Evolutionary conservation across 2,113 vertebrate genomes (phyloP).

Genomic region (Passer domesticus): DNA sequence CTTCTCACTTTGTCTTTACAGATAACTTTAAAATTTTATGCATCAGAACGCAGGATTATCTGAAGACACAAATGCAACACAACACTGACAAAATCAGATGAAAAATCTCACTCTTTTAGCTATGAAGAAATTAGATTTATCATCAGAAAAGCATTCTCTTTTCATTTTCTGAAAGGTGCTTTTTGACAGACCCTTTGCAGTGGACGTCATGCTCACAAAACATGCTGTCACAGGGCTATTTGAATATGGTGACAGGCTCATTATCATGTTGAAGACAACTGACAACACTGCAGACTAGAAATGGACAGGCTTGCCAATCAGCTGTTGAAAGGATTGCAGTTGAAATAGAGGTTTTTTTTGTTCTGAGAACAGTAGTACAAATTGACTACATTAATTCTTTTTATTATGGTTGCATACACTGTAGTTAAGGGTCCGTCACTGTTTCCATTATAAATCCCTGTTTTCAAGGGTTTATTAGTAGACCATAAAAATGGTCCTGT

Average conservation of each 20-base stretch:
- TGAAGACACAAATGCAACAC: conserved; percentile 70
- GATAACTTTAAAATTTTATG: conserved; percentile 68
- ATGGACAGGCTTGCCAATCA: conserved; percentile 84
- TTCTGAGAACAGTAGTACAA: conserved; percentile 82
- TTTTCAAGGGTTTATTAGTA: conserved; percentile 76
- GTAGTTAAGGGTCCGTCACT: conserved; percentile 73
- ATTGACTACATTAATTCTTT: conserved; percentile 85
- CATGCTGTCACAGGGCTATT: conserved; percentile 84
- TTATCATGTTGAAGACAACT: conserved; percentile 85
- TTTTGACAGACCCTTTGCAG: conserved; percentile 84
- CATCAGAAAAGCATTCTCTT: conserved; percentile 79
- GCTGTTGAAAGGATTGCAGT: conserved; percentile 78
- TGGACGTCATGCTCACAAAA: conserved; percentile 84
- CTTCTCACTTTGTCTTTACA: conserved; percentile 19
- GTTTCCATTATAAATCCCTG: conserved; percentile 75
- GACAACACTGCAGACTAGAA: conserved; percentile 79
- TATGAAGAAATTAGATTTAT: conserved; percentile 80
- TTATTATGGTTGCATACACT: conserved; percentile 76
- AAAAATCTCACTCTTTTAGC: conserved; percentile 77
- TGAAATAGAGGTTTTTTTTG: conserved; percentile 77
- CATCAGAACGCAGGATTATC: conserved; percentile 29
- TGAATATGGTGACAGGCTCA: conserved; percentile 90
- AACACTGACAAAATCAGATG: conserved; percentile 76
- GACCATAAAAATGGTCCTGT: conserved; percentile 55
- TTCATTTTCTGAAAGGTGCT: conserved; percentile 83